Evolutionary conservation across 2,888 invertebrate species (phyloP).

Genomic region (Nomada ruficornis): DNA sequence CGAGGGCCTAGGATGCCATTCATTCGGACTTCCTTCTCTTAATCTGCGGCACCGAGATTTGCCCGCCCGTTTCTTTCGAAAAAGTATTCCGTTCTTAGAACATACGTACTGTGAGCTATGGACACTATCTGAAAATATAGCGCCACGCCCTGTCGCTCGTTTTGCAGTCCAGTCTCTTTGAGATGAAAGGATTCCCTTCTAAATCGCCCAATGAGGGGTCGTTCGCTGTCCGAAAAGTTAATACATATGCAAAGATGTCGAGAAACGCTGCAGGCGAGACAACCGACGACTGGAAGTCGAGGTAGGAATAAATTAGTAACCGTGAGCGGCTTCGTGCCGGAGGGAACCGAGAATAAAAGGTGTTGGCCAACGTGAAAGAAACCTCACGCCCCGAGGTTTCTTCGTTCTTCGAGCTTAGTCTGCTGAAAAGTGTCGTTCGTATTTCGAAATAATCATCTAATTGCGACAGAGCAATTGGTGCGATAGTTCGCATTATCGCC

Average conservation of each 20-base stretch:
- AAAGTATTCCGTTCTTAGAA: not conserved
- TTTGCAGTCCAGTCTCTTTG: conserved; percentile 51
- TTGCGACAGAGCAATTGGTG: not conserved
- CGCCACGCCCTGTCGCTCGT: conserved; percentile 46
- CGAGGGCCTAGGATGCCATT: conserved; percentile 66
- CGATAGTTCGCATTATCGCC: not conserved
- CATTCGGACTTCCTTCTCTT: conserved; percentile 55
- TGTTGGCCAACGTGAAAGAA: conserved; percentile 4
- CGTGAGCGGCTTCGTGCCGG: not conserved
- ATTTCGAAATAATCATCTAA: conserved; percentile 7
- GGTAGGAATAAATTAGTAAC: conserved; percentile 44
- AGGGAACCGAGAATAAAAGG: not conserved
- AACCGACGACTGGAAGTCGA: conserved; percentile 36
- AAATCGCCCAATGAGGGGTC: conserved; percentile 18
- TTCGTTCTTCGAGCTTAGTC: conserved; percentile 13
- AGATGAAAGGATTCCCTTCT: conserved; percentile 33
- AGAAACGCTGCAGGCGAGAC: conserved; percentile 23
- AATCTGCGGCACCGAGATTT: conserved; percentile 26
- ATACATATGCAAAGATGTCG: conserved; percentile 50
- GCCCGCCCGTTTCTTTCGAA: conserved; percentile 21
- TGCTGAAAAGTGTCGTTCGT: not conserved
- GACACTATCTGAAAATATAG: conserved; percentile 28
- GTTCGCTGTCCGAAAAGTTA: conserved; percentile 34
- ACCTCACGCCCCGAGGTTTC: conserved; percentile 9
- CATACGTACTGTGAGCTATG: conserved; percentile 8